These are phyloP conservation scores for Drosophila stalkeri DNA, from an alignment of 2,888 invertebrate genomes.

Conservation along the genomic window DNA sequence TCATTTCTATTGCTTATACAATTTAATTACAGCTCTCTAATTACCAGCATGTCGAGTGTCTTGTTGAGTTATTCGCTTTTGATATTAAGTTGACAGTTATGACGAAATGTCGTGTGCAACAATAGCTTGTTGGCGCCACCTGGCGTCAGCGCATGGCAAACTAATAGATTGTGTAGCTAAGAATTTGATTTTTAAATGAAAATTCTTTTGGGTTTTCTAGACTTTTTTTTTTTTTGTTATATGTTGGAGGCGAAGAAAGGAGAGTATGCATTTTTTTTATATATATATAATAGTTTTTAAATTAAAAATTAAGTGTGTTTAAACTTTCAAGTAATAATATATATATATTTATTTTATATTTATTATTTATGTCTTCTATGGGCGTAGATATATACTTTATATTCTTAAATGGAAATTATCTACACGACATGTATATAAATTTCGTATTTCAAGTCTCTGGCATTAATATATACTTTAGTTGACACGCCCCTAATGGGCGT, in stretches of 20 bases:
- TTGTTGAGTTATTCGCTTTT: constrained; percentile 68
- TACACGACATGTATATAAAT: neutral
- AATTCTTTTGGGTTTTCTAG: neutral
- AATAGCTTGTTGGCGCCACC: constrained; percentile 23
- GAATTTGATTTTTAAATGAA: neutral
- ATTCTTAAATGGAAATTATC: too few species aligned
- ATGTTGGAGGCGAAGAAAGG: neutral
- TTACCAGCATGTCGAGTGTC: constrained; percentile 67
- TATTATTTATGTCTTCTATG: too few species aligned
- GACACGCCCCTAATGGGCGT: too few species aligned
- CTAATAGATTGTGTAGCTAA: constrained; percentile 5
- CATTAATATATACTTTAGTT: too few species aligned
- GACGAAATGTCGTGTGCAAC: constrained; percentile 58
- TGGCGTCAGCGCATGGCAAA: neutral
- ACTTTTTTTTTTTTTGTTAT: neutral
- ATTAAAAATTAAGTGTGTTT: too few species aligned
- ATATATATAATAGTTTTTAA: neutral
- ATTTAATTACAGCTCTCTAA: constrained; percentile 69
- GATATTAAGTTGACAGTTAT: constrained; percentile 75
- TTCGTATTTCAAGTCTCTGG: neutral
- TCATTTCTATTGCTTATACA: constrained; percentile 43
- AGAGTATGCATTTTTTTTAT: neutral
- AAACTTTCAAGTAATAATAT: too few species aligned
- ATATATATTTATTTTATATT: too few species aligned
- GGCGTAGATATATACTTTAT: too few species aligned